These are phyloP conservation scores for Spilogale gracilis DNA, from an alignment of 2,113 vertebrate genomes.

Conservation along the genomic window DNA sequence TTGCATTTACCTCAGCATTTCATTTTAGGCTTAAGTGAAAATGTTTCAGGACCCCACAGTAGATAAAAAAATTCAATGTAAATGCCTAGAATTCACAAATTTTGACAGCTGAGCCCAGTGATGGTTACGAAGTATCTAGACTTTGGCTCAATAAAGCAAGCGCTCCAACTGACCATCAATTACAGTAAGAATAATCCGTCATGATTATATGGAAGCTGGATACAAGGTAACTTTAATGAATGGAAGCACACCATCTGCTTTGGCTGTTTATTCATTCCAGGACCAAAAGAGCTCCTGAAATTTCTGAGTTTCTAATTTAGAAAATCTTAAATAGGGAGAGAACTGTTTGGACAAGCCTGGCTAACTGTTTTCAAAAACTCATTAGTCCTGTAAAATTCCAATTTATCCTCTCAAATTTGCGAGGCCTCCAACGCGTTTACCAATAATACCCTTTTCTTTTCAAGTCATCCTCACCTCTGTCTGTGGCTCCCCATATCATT, in stretches of 20 bases:
- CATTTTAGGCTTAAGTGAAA: neutral
- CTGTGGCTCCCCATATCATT: neutral
- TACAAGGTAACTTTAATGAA: constrained; percentile 78
- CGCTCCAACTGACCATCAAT: constrained; percentile 58
- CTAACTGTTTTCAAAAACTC: constrained; percentile 78
- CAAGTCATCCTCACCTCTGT: constrained; percentile 52
- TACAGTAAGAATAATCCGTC: constrained; percentile 53
- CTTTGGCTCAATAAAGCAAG: constrained; percentile 77
- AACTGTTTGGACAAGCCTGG: constrained; percentile 77
- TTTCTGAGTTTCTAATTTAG: constrained; percentile 85
- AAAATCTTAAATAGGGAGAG: constrained; percentile 78
- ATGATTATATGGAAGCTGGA: constrained; percentile 71
- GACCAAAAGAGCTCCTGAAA: constrained; percentile 68
- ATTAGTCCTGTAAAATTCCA: constrained; percentile 82
- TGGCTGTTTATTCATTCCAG: constrained; percentile 84
- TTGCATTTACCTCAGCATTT: neutral
- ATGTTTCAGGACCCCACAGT: neutral
- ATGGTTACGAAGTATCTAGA: constrained; percentile 41
- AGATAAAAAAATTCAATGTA: neutral
- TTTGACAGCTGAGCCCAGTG: constrained; percentile 50
- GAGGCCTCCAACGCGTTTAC: constrained; percentile 50
- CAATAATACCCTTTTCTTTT: constrained; percentile 69
- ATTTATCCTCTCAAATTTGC: constrained; percentile 74
- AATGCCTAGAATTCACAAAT: neutral
- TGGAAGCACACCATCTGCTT: constrained; percentile 76